phyloP scores from a whole-genome alignment of 2,113 vertebrate species.

The Cettia cetti region DNA sequence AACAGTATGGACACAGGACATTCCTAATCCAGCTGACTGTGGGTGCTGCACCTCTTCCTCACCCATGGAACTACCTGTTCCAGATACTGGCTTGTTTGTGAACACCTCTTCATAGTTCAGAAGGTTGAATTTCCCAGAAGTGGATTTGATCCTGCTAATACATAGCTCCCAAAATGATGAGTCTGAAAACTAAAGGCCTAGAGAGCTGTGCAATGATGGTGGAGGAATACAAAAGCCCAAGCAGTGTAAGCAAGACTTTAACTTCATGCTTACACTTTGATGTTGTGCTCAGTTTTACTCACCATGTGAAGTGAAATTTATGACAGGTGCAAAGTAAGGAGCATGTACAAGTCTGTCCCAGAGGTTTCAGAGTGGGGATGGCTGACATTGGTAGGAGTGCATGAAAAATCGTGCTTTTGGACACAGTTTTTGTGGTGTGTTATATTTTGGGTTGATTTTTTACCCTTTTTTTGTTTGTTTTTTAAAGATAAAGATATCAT shows the following conservation, averaged over 20 bases:
- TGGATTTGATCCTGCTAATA: background rate
- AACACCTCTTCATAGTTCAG: background rate
- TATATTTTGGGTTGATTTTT: background rate
- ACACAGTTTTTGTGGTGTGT: background rate
- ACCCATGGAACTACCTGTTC: background rate
- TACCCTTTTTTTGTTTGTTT: background rate
- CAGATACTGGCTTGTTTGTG: background rate
- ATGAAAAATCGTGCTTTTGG: background rate
- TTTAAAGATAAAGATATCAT: background rate
- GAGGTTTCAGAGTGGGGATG: background rate
- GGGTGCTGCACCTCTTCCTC: background rate
- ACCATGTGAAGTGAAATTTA: background rate
- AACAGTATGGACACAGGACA: background rate
- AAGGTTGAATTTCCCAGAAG: background rate
- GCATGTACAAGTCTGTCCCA: background rate
- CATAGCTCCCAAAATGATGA: background rate
- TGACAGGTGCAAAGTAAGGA: background rate
- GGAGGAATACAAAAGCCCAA: background rate
- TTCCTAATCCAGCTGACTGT: background rate
- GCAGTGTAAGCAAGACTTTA: background rate
- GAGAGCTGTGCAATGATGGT: background rate
- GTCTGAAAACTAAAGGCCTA: background rate
- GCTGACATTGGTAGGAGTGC: background rate
- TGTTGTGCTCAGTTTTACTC: background rate
- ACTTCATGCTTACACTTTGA: background rate